A percentile compares a stretch with the other conserved stretches of the same genome.
These are phyloP conservation scores for Orientallactaga bullata DNA, from an alignment of 2,113 vertebrate genomes.

Conservation along the genomic window DNA sequence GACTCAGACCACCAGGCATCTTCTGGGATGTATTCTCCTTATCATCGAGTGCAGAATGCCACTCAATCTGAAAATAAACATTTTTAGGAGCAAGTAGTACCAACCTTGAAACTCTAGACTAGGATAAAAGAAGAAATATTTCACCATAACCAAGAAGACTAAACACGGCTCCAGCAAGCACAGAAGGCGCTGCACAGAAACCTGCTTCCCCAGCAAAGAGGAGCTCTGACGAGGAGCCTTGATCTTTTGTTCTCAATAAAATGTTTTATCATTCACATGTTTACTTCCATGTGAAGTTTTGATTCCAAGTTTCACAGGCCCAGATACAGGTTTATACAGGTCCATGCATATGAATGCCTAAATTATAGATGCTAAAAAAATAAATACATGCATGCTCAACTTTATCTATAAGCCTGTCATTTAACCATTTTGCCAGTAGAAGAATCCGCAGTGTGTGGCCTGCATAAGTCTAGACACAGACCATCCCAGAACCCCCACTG, in stretches of 20 bases:
- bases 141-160: slow-evolving; percentile 70
- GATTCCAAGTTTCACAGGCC: neutral
- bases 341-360: neutral
- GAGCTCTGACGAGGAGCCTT: neutral
- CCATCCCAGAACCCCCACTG: neutral
- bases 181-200: neutral
- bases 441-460: neutral
- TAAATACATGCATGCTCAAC: rapidly evolving
- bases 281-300: neutral
- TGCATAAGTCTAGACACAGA: neutral
- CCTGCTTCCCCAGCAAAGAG: neutral
- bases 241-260: neutral
- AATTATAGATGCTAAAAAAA: neutral
- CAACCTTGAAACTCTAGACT: slow-evolving; percentile 80
- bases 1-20: rapidly evolving
- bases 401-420: neutral
- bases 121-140: slow-evolving; percentile 67
- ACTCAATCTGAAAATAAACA: slow-evolving; percentile 62
- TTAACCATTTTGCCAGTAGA: neutral
- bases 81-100: slow-evolving; percentile 44
- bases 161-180: slow-evolving; percentile 46
- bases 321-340: neutral
- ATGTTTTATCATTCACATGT: neutral
- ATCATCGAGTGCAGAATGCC: slow-evolving; percentile 2
- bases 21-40: neutral